Base-by-base conservation (phyloP, 2,797 vertebrate genomes). In the Mormyrus proboscirostris region DNA sequence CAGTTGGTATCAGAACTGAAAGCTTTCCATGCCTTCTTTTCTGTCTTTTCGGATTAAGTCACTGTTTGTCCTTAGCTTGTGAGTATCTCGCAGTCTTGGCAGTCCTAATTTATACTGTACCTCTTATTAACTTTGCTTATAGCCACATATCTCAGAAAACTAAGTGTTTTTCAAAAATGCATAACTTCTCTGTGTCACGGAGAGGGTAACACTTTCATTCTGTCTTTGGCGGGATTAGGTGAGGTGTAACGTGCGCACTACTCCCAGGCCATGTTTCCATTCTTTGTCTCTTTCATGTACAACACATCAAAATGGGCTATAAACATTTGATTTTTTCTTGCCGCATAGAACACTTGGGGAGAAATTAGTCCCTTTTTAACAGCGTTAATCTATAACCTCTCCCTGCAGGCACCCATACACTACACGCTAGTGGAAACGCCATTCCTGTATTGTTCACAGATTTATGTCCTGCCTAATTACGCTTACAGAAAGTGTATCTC, bases 201-300 rank as follows among this genome's bases (percentile, higher is more conserved):
- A 88, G 73, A 33, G 53, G 73, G 41, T 51, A n/a, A 25, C 9
- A 3, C 51, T 65, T 62, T 53, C 65, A 69, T 85, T 73, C 87
- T 57, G 69, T 82, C 90, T 92, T 90, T 90, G 88, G 92, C 92
- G 29, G 29, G 29, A 33, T 33, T 33, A 41, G n/a, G 47, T 92
- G 92, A 94, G 93, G 93, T 95, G 93, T 95, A 93, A 93, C 94
- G 93, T 93, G n/a, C 91, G 93, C 92, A 94, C 93, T 93, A 93
- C 92, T 93, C 91, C 90, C 89, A 91, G 16, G 53, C 8, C n/a
- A 29, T 53, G 44, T 88, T 90, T 55, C 62, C 44, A 38, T 50
- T 44, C 73, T 82, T 53, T 69, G 83, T 82, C 89, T 62, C 38
- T 65, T 83, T 49, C 86, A 90, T 88, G 55, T 89, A 53, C 55